Conservation (phyloP, 2,797 vertebrate species). For the Rousettus madagascariensis region DNA sequence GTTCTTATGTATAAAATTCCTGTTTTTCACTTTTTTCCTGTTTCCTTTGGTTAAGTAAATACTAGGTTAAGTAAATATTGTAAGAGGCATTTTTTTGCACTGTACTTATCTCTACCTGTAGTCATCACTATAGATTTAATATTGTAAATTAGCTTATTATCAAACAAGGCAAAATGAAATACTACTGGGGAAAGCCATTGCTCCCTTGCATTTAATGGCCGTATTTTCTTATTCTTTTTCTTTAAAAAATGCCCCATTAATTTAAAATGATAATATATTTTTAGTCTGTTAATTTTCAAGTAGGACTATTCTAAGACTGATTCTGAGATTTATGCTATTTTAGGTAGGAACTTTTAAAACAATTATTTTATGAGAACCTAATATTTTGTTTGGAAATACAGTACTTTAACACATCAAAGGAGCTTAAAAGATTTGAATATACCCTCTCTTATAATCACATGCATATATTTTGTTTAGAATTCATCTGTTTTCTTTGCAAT, state of each 20-base stretch:
- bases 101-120: not conserved
- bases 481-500: constrained; percentile 28
- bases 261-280: not conserved
- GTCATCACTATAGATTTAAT: not conserved
- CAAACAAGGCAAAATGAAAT: not conserved
- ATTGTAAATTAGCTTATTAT: not conserved
- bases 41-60: not conserved
- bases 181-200: not conserved
- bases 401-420: not conserved
- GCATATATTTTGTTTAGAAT: not conserved
- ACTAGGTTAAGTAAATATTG: not conserved
- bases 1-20: not conserved
- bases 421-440: not conserved
- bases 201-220: not conserved
- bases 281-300: constrained; percentile 15
- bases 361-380: not conserved
- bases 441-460: not conserved
- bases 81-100: not conserved
- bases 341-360: not conserved
- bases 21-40: not conserved
- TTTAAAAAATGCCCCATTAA: not conserved
- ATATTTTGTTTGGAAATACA: not conserved
- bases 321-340: not conserved
- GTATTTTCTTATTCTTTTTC: constrained; percentile 10
- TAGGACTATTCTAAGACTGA: not conserved